A percentile compares a stretch with the other conserved stretches of the same genome.
Evolutionary conservation across 2,797 vertebrate species (phyloP).

Genomic region (Acanthopagrus latus): DNA sequence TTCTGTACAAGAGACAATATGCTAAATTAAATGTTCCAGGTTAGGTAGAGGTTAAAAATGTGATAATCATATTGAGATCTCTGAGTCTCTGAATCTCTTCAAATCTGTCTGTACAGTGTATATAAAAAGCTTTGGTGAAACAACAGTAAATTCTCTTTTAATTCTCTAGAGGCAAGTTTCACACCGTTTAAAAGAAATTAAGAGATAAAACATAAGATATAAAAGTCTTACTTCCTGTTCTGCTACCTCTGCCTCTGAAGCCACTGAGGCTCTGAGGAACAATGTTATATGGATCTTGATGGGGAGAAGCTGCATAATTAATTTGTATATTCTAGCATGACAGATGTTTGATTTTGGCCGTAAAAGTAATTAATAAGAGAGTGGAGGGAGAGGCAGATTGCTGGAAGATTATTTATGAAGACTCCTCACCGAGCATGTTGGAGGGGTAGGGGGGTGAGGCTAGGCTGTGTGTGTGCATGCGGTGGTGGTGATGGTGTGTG

Average conservation of each 20-base stretch:
- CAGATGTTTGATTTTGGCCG: conserved; percentile 90
- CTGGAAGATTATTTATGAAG: conserved; percentile 90
- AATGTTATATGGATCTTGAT: conserved; percentile 80
- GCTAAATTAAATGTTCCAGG: not conserved
- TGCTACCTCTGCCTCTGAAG: conserved; percentile 20
- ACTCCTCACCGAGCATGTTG: conserved; percentile 77
- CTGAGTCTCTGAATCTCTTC: conserved; percentile 7
- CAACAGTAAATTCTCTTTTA: conserved; percentile 15
- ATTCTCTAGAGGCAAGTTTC: conserved; percentile 4
- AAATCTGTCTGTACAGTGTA: conserved; percentile 11
- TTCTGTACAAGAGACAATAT: not conserved
- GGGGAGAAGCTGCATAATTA: conserved; percentile 89
- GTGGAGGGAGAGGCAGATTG: conserved; percentile 86
- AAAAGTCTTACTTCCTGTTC: not conserved
- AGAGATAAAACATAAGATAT: not conserved
- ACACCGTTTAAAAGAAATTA: conserved; percentile 19
- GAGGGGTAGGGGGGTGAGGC: conserved; percentile 34
- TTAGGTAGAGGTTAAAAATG: conserved; percentile 32
- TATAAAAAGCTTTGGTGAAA: conserved; percentile 1
- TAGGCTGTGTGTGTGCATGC: conserved; percentile 10
- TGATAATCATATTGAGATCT: not conserved
- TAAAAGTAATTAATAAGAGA: conserved; percentile 89
- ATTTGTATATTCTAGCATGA: conserved; percentile 89
- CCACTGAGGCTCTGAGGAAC: conserved; percentile 56
- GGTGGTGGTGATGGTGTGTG: no score